Evolutionary conservation across 1,140 invertebrate species (phyloP), one percentile per base, ranked within the genome.

Genomic region (Lamellibrachia luymesi): DNA sequence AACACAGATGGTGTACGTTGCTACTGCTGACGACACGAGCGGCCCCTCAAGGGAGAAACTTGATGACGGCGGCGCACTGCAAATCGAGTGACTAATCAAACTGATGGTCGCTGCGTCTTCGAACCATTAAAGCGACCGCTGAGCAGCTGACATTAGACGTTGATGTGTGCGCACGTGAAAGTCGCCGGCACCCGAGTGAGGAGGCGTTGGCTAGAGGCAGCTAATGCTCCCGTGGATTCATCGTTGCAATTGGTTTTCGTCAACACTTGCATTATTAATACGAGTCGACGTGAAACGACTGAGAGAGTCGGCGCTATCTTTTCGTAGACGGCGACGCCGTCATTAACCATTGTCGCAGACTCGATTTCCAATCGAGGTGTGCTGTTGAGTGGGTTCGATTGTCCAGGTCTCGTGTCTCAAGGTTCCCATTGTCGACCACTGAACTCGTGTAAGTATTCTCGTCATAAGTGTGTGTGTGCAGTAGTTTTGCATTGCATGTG

Each of bases 191-290:
- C 13, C 17, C 64, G 64, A 80, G 64, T 80, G 2, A 22, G 64
- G 64, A 80, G 64, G 64, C 64, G 64, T 8, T 22, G 64, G 64
- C 64, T 22, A 10, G 2, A 80, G 7, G 7, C 64, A 80, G 17
- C 64, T 8, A 22, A 8, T 22, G 64, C 64, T 8, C 64, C 64
- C 7, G 64, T 22, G 8, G 64, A 80, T 8, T 80, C 64, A 80
- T 17, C 13, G 64, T 80, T 22, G 64, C 64, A 80, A 80, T 80
- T 10, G 64, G 64, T 80, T 80, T 80, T 80, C 64, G 64, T 80
- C 64, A 80, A 80, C 64, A 80, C 64, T 80, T 80, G 64, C 64
- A 80, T 80, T 80, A 80, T 80, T 80, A 80, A 80, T 80, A 17
- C 64, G 64, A 80, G 64, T 80, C 64, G 64, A 80, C 64, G 64